Conservation (phyloP, 1,140 invertebrate genomes). For the Drosophila kepulauana region DNA sequence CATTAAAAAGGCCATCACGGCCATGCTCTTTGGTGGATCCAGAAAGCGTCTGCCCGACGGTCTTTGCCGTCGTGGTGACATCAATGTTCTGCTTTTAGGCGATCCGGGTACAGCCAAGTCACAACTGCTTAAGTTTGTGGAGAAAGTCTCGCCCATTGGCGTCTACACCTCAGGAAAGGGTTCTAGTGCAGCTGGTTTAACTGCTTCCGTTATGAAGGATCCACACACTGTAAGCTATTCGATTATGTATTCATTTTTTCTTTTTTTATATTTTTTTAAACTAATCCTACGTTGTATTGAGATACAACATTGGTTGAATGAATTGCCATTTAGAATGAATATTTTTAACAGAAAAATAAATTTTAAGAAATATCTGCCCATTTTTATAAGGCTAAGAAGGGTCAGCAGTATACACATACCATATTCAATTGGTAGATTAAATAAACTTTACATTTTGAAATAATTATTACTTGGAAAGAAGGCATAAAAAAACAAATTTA, state of each 20-base stretch:
- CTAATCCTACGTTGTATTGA: not conserved
- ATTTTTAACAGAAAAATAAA: too few relatives aligned
- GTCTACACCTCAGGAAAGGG: conserved; percentile 99
- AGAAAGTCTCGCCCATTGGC: conserved; percentile 97
- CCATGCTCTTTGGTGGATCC: conserved; percentile 97
- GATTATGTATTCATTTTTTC: not conserved
- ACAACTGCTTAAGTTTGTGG: conserved; percentile 98
- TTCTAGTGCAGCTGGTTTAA: conserved; percentile 98
- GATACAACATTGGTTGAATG: not conserved
- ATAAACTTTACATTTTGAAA: too few relatives aligned
- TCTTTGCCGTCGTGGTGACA: conserved; percentile 97
- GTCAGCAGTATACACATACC: too few relatives aligned
- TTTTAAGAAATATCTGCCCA: too few relatives aligned
- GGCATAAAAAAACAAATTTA: too few relatives aligned
- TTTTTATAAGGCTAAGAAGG: too few relatives aligned
- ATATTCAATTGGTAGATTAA: too few relatives aligned
- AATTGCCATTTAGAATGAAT: too few relatives aligned
- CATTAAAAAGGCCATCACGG: conserved; percentile 99
- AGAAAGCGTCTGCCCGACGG: conserved; percentile 97
- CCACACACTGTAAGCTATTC: conserved; percentile 90
- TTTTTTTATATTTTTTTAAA: not conserved
- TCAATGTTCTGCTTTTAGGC: conserved; percentile 97
- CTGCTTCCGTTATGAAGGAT: conserved; percentile 98
- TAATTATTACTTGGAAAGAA: too few relatives aligned
- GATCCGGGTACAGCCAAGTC: conserved; percentile 99